These are phyloP conservation scores for Entelurus aequoreus DNA, from an alignment of 2,113 vertebrate species.

Conservation along the genomic window DNA sequence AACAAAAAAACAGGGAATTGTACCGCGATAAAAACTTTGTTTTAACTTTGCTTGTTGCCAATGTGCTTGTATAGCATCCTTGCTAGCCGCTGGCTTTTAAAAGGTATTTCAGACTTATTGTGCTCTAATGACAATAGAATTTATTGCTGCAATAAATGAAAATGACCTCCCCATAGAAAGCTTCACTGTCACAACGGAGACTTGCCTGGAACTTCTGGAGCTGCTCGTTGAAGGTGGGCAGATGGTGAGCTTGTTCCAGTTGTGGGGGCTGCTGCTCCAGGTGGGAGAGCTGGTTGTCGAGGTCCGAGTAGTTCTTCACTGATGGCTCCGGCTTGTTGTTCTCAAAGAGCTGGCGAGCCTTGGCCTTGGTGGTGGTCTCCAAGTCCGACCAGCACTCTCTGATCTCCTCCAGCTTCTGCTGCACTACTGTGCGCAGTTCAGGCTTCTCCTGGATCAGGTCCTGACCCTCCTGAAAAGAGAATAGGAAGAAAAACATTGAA, in stretches of 20 bases:
- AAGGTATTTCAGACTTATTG: no score
- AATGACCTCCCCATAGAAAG: no score
- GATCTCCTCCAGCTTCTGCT: slow-evolving; percentile 80
- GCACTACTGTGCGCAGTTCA: slow-evolving; percentile 77
- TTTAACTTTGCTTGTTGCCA: no score
- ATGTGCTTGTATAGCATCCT: no score
- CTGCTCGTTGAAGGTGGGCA: slow-evolving; percentile 86
- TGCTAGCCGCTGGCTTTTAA: no score
- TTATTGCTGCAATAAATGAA: no score
- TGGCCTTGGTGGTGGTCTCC: slow-evolving; percentile 85
- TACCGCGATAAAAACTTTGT: no score
- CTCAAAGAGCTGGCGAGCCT: slow-evolving; percentile 86
- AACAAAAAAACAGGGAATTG: no score
- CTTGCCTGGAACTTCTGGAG: slow-evolving; percentile 86
- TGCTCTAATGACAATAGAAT: no score
- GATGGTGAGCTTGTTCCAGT: slow-evolving; percentile 79
- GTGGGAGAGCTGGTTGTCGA: slow-evolving; percentile 77
- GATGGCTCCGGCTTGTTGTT: slow-evolving; percentile 84
- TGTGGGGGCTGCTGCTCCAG: slow-evolving; percentile 79
- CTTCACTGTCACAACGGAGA: neutral
- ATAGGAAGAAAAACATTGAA: accelerated
- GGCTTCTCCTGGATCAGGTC: slow-evolving; percentile 85
- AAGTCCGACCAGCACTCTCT: slow-evolving; percentile 82
- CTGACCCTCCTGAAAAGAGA: slow-evolving; percentile 75
- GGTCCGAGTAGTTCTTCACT: slow-evolving; percentile 79